These are phyloP conservation scores for Nymphalis urticae DNA, from an alignment of 2,888 invertebrate genomes.

Conservation along the genomic window DNA sequence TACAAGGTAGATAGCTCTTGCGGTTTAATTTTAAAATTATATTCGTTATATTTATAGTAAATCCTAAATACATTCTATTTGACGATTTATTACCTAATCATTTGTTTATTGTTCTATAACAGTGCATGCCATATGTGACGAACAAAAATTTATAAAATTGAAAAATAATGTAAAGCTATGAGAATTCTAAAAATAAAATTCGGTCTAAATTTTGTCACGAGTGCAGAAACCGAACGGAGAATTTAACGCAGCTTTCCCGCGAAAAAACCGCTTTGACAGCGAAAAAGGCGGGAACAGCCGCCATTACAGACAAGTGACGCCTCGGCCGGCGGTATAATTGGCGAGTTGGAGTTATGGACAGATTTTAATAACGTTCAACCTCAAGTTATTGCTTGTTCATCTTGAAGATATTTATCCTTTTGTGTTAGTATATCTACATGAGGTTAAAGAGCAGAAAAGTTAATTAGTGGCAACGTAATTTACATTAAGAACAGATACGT, in stretches of 20 bases:
- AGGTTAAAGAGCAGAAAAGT: constrained; percentile 8
- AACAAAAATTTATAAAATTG: not conserved
- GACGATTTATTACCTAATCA: no score
- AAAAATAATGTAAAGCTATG: constrained; percentile 9
- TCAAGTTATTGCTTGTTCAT: constrained; percentile 48
- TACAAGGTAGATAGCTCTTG: no score
- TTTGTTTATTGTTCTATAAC: no score
- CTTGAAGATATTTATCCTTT: constrained; percentile 40
- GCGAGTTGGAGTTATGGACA: constrained; percentile 60
- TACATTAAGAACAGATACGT: not conserved
- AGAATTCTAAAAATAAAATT: constrained; percentile 40
- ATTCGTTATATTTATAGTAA: no score
- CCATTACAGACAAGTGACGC: constrained; percentile 86
- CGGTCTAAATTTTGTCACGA: constrained; percentile 37
- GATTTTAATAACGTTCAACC: constrained; percentile 56
- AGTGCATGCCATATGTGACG: not conserved
- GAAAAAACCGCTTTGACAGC: constrained; percentile 78
- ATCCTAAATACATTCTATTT: no score
- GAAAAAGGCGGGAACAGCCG: constrained; percentile 77
- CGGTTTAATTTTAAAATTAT: no score
- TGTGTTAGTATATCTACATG: constrained; percentile 12
- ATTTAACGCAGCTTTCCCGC: constrained; percentile 63
- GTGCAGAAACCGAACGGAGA: constrained; percentile 47
- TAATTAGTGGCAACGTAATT: constrained; percentile 6
- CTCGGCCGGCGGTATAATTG: constrained; percentile 62